Evolutionary conservation across 1,140 invertebrate genomes (phyloP).

Genomic region (Brachionus asplanchnoidis): DNA sequence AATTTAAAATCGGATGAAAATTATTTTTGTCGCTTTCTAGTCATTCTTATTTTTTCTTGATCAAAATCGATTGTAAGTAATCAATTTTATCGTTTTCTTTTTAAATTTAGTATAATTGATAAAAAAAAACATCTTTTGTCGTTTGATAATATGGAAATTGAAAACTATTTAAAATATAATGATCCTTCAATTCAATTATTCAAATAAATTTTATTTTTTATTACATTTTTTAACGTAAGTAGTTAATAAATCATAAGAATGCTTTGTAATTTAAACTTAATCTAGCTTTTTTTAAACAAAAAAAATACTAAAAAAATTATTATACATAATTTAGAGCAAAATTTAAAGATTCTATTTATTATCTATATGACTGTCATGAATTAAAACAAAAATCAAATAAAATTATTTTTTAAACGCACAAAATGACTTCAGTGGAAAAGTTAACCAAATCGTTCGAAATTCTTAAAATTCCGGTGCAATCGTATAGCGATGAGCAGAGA

Average conservation of each 20-base stretch:
- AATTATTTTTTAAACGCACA: background rate
- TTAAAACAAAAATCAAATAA: background rate
- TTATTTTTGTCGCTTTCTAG: background rate
- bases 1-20: background rate
- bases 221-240: too few species aligned
- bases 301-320: background rate
- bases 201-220: too few species aligned
- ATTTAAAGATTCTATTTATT: background rate
- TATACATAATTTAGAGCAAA: background rate
- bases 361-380: background rate
- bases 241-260: too few species aligned
- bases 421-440: constrained; percentile 22
- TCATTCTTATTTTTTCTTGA: background rate
- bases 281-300: background rate
- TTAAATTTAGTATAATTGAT: too few species aligned
- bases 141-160: background rate
- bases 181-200: too few species aligned
- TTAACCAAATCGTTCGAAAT: background rate
- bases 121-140: background rate
- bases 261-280: too few species aligned
- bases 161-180: too few species aligned
- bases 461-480: background rate
- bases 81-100: background rate
- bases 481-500: constrained; percentile 45
- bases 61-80: background rate